Conservation (phyloP, 2,888 invertebrate genomes). For the Reticulitermes lucifugus region DNA sequence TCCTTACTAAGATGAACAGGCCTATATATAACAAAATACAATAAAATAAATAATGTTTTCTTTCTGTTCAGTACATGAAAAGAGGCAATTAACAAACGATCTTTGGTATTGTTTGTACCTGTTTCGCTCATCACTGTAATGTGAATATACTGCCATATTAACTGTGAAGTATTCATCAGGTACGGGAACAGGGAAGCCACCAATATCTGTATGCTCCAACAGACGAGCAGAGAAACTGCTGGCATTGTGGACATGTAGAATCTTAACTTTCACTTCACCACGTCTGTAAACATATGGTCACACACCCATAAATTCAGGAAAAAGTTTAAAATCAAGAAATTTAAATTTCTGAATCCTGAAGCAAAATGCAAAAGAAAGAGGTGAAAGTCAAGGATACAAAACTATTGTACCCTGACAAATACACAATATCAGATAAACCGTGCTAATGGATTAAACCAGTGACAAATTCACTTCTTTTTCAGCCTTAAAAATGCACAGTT, state of each 20-base stretch:
- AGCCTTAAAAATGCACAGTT: too few species aligned
- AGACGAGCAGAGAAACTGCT: constrained; percentile 72
- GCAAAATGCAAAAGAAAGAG: background rate
- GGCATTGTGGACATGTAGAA: constrained; percentile 71
- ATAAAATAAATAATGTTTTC: too few species aligned
- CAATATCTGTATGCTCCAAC: constrained; percentile 62
- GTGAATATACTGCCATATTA: background rate
- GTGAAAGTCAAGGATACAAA: too few species aligned
- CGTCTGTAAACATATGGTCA: constrained; percentile 57
- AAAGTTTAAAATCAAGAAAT: constrained; percentile 23
- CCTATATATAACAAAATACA: too few species aligned
- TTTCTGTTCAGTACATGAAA: too few species aligned
- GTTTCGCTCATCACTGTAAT: constrained; percentile 55
- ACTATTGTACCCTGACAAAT: too few species aligned
- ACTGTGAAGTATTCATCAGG: constrained; percentile 55
- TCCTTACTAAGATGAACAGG: too few species aligned
- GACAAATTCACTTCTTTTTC: too few species aligned
- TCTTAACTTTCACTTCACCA: constrained; percentile 70
- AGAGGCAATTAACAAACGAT: too few species aligned
- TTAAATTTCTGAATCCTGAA: background rate
- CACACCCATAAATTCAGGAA: constrained; percentile 38
- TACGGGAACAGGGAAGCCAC: constrained; percentile 54
- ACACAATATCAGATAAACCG: too few species aligned
- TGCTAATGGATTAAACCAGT: too few species aligned
- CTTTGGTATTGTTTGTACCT: constrained; percentile 53